These are phyloP conservation scores for Drosophila subpulchrella DNA, from an alignment of 1,140 invertebrate genomes.

Conservation along the genomic window DNA sequence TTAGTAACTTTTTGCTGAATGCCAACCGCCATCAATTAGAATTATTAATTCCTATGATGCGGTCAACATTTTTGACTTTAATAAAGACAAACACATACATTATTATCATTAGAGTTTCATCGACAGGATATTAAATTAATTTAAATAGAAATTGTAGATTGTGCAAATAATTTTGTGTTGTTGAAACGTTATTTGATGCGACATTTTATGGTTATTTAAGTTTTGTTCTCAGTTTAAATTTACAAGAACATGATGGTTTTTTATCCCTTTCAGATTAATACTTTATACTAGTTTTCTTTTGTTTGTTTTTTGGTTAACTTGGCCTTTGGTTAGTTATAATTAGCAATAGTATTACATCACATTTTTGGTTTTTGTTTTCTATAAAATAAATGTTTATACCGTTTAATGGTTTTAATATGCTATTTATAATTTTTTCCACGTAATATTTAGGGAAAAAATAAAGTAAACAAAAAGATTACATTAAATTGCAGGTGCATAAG, in stretches of 20 bases:
- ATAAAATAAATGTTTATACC: conserved; percentile 32
- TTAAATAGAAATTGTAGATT: conserved; percentile 46
- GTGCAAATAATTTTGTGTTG: conserved; percentile 37
- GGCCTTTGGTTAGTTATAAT: conserved; percentile 85
- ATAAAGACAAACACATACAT: conserved; percentile 72
- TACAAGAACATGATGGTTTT: conserved; percentile 62
- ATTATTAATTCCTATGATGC: conserved; percentile 9
- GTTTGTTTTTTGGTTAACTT: conserved; percentile 83
- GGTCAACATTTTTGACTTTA: conserved; percentile 22
- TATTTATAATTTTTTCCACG: conserved; percentile 60
- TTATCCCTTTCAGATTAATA: conserved; percentile 42
- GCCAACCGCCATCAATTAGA: conserved; percentile 19
- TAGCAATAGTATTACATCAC: conserved; percentile 82
- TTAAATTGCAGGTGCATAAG: conserved; percentile 80
- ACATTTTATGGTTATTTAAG: conserved; percentile 76
- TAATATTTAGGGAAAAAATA: conserved; percentile 61
- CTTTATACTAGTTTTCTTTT: conserved; percentile 58
- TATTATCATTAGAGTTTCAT: conserved; percentile 54
- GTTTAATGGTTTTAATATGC: conserved; percentile 59
- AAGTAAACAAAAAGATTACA: too few species aligned
- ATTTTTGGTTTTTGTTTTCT: conserved; percentile 57
- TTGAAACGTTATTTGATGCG: conserved; percentile 70
- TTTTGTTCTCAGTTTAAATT: conserved; percentile 52
- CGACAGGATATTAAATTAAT: conserved; percentile 27
- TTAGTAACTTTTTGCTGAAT: conserved; percentile 70